Conservation (phyloP, 1,140 invertebrate genomes). For the Heliothis virescens region DNA sequence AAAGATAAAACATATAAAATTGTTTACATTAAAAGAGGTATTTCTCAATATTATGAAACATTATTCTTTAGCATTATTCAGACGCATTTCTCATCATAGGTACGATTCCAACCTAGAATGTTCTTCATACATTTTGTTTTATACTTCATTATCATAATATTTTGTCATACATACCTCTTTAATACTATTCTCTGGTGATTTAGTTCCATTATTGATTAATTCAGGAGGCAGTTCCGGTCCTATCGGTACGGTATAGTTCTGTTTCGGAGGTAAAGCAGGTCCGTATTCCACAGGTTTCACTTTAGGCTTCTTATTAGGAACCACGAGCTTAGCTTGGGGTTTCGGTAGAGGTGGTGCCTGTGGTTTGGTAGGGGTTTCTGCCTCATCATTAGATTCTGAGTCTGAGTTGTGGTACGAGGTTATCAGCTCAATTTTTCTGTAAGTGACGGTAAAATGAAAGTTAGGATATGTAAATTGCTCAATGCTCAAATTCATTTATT, state of each 20-base stretch:
- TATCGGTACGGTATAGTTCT: conserved; percentile 70
- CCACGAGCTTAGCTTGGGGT: conserved; percentile 55
- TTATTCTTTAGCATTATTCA: conserved; percentile 52
- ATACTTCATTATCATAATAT: not conserved
- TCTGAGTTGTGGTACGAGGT: conserved; percentile 82
- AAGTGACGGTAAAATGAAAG: conserved; percentile 51
- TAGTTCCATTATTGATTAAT: conserved; percentile 49
- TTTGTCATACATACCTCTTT: conserved; percentile 50
- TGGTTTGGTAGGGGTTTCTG: conserved; percentile 62
- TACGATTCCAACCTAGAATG: conserved; percentile 2
- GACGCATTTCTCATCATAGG: conserved; percentile 63
- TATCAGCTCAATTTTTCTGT: conserved; percentile 82
- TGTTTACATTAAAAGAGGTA: not conserved
- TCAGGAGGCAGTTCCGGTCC: conserved; percentile 76
- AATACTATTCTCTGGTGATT: conserved; percentile 55
- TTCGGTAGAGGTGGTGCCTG: conserved; percentile 45
- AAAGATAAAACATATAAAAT: not conserved
- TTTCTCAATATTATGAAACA: conserved; percentile 40
- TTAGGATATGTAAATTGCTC: not conserved
- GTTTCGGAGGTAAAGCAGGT: conserved; percentile 69
- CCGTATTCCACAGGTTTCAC: conserved; percentile 68
- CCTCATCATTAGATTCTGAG: conserved; percentile 80
- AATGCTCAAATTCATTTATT: too few relatives aligned
- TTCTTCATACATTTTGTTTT: not conserved
- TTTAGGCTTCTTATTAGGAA: conserved; percentile 66